Evolutionary conservation across 1,140 invertebrate genomes (phyloP).

Genomic region (Magallana gigas): DNA sequence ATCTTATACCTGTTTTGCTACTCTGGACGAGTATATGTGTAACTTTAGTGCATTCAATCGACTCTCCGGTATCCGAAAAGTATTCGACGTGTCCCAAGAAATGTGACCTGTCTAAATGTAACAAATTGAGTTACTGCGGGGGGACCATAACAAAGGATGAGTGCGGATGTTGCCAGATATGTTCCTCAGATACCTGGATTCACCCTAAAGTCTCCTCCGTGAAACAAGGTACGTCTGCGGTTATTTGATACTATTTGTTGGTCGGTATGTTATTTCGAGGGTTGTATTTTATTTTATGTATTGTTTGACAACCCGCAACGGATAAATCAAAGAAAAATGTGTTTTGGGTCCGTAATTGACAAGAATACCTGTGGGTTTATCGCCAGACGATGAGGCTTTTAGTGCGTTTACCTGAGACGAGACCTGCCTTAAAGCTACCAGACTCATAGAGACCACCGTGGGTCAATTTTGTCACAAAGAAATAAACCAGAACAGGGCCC

Average conservation of each 20-base stretch:
- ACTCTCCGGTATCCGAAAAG: neutral
- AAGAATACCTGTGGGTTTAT: conserved; percentile 21
- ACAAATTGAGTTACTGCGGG: conserved; percentile 66
- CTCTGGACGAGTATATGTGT: conserved; percentile 9
- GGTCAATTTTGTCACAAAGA: neutral
- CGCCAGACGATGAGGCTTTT: conserved; percentile 7
- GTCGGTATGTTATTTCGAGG: neutral
- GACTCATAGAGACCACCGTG: neutral
- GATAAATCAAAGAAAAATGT: neutral
- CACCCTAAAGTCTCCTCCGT: conserved; percentile 39
- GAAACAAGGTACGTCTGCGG: conserved; percentile 49
- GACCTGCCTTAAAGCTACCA: conserved; percentile 15
- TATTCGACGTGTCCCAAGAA: conserved; percentile 57
- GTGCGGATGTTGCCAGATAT: conserved; percentile 69
- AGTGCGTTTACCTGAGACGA: conserved; percentile 5
- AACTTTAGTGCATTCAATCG: neutral
- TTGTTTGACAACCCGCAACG: neutral
- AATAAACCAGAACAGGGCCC: neutral
- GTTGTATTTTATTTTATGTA: neutral
- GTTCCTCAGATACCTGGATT: conserved; percentile 61
- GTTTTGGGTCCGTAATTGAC: neutral
- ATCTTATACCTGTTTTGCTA: neutral
- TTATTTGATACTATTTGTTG: neutral
- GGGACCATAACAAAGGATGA: conserved; percentile 67
- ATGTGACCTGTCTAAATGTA: conserved; percentile 64